phyloP scores from a whole-genome alignment of 2,113 vertebrate species.

The Falcunculus frontatus region DNA sequence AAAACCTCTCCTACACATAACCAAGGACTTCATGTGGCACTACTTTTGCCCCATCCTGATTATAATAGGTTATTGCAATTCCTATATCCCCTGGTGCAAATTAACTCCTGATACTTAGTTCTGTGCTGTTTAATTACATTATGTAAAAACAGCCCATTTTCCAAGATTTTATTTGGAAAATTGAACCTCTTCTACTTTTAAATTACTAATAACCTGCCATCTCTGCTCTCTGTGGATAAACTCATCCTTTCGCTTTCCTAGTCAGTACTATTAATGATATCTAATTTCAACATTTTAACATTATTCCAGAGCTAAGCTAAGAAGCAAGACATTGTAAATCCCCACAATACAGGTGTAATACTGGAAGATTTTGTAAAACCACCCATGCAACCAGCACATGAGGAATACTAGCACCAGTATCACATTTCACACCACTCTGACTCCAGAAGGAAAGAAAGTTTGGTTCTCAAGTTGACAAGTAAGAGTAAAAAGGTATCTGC shows the following conservation, averaged over 20 bases:
- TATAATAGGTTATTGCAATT: neutral
- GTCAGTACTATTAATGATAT: neutral
- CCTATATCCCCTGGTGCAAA: neutral
- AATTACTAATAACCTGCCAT: neutral
- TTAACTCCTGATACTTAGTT: neutral
- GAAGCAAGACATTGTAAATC: neutral
- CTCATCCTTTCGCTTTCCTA: neutral
- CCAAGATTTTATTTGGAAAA: neutral
- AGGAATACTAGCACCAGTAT: neutral
- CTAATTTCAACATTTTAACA: neutral
- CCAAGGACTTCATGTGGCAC: neutral
- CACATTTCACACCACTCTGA: neutral
- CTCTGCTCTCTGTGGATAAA: neutral
- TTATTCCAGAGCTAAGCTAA: neutral
- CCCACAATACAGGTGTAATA: neutral
- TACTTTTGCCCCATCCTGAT: rapidly evolving
- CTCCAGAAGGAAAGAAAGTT: neutral
- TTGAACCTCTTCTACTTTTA: neutral
- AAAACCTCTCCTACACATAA: neutral
- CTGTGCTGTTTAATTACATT: neutral
- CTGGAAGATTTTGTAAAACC: neutral
- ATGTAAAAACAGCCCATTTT: neutral
- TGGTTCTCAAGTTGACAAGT: neutral
- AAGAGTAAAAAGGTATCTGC: neutral
- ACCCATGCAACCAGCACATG: neutral